Base-by-base conservation (phyloP, 2,888 invertebrate species). In the Temnothorax unifasciatus region DNA sequence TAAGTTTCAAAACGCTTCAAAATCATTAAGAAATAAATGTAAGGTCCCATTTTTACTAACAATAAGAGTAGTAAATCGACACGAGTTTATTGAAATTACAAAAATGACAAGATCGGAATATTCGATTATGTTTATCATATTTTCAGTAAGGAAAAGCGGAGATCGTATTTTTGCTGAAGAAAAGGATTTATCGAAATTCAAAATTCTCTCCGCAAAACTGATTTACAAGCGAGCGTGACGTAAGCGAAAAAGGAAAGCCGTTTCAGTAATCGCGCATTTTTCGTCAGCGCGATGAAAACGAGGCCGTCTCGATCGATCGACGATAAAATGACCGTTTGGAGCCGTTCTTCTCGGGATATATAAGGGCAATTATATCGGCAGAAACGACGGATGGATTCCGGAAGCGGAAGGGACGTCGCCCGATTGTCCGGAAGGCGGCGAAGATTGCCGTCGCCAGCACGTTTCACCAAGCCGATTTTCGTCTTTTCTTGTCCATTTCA, bases 381-480 rank as follows among this genome's bases (percentile, higher is more conserved):
- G 85, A 85, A 85, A 87, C 83, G 85, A 89, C 84, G 85, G 87
- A 89, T 68, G 83, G 79, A 84, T 84, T 77, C 89, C 86, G 87
- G 89, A 88, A 90, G 76, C 88, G 91, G 90, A 90, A 87, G 91
- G 88, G 90, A 89, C 89, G 85, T 74, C 83, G 73, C 71, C 68
- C 90, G 90, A 87, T 88, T 91, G 88, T 85, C 90, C 91, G 91
- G 91, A 91, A 90, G 90, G 82, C 87, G 82, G 82, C 64, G 73
- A 90, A 90, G 91, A 90, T 90, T 90, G 90, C 89, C 54, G 50
- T 74, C 76, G 73, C 52, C 77, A 59, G 73, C 52, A 75, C 71
- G 77, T 79, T 85, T 82, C 73, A 74, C 41, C 66, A 63, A 71
- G 76, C 25, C 75, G 85, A 88, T 84, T 88, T 84, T 87, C 86